Conservation (phyloP, 2,797 vertebrate species). For the Onychomys torridus region DNA sequence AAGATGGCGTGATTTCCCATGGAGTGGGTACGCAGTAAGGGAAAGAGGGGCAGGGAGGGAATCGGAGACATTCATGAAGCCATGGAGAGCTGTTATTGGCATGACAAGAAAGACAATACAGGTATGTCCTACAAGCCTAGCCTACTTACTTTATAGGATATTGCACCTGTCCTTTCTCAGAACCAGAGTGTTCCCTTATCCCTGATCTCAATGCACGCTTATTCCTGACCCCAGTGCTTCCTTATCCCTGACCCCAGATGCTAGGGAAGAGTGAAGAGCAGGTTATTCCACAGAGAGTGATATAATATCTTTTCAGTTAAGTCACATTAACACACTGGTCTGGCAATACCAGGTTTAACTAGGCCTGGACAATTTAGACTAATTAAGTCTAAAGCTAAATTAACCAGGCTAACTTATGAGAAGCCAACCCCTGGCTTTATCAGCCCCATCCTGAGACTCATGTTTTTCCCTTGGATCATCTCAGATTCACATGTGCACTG, state of each 20-base stretch:
- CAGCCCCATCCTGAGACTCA: neutral
- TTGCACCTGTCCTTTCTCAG: neutral
- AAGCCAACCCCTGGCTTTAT: neutral
- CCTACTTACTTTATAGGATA: neutral
- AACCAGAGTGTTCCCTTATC: neutral
- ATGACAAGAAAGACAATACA: neutral
- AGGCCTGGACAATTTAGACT: neutral
- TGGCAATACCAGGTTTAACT: neutral
- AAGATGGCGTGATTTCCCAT: neutral
- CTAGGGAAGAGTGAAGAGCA: neutral
- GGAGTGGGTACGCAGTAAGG: neutral
- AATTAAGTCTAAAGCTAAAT: neutral
- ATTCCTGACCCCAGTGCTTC: neutral
- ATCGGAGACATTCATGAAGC: neutral
- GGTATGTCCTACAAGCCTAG: neutral
- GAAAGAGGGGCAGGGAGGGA: neutral
- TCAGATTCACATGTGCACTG: neutral
- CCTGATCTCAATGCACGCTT: too few species aligned
- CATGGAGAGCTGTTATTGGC: neutral
- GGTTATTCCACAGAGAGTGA: neutral
- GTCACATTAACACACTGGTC: neutral
- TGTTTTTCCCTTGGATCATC: neutral
- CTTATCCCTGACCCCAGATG: neutral
- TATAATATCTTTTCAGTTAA: slow-evolving; percentile 31
- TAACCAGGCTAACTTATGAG: neutral